Evolutionary conservation across 2,113 vertebrate genomes (phyloP).

Genomic region (Raja brachyura): DNA sequence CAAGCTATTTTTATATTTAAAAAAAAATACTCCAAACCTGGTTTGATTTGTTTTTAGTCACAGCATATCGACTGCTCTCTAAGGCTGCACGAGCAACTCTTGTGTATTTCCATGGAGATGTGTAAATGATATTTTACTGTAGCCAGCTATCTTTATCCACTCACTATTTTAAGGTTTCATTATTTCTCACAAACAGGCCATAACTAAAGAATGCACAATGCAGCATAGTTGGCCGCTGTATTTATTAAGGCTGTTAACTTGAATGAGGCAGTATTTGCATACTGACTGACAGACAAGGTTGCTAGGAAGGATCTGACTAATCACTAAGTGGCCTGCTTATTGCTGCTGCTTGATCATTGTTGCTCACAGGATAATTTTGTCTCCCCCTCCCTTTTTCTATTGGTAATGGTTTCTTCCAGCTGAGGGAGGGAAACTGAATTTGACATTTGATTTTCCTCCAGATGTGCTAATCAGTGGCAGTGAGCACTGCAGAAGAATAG

Average conservation of each 20-base stretch:
- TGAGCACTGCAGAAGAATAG: conserved; percentile 33
- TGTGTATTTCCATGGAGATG: conserved; percentile 35
- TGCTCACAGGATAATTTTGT: conserved; percentile 42
- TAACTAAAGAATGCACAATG: background rate
- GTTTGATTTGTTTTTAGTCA: conserved; percentile 1
- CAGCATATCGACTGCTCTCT: background rate
- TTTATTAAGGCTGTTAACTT: conserved; percentile 25
- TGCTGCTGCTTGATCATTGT: conserved; percentile 49
- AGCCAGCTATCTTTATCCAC: background rate
- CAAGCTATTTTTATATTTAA: background rate
- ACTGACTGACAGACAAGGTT: conserved; percentile 8
- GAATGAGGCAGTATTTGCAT: conserved; percentile 18
- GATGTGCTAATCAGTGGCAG: conserved; percentile 40
- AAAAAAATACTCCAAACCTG: conserved; percentile 22
- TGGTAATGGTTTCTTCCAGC: conserved; percentile 38
- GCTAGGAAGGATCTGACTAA: conserved; percentile 28
- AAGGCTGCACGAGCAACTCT: conserved; percentile 21
- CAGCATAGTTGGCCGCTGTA: conserved; percentile 18
- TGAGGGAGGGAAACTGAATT: conserved; percentile 40
- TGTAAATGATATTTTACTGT: conserved; percentile 33
- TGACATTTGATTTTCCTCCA: conserved; percentile 40
- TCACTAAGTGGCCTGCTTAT: conserved; percentile 54
- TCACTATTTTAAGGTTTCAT: conserved; percentile 22
- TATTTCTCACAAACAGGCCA: conserved; percentile 12
- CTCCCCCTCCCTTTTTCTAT: background rate